Conservation (phyloP, 2,888 invertebrate genomes). For the Lydus trimaculatus region DNA sequence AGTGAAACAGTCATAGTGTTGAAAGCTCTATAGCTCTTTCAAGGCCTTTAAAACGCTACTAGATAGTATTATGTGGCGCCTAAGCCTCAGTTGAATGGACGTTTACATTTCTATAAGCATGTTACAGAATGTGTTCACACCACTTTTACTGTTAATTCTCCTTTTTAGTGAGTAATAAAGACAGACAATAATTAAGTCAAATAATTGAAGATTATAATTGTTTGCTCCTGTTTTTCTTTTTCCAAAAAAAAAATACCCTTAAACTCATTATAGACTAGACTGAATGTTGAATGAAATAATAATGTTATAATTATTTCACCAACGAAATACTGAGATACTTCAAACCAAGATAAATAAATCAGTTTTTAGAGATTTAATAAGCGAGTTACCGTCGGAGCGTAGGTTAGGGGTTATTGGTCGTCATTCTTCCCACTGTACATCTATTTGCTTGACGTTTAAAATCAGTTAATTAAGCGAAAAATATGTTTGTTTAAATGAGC, state of each 20-base stretch:
- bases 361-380: constrained; percentile 12
- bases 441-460: constrained; percentile 37
- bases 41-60: constrained; percentile 34
- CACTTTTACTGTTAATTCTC: constrained; percentile 29
- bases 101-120: constrained; percentile 34
- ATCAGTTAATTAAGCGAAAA: constrained; percentile 38
- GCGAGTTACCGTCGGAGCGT: constrained; percentile 16
- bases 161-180: constrained; percentile 24
- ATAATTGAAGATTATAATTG: background rate
- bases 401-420: constrained; percentile 36
- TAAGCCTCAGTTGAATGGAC: constrained; percentile 34
- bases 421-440: constrained; percentile 35
- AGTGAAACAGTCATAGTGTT: constrained; percentile 13
- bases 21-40: constrained; percentile 35
- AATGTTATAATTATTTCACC: background rate
- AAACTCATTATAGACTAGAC: background rate
- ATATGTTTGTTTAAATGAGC: constrained; percentile 37
- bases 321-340: background rate
- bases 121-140: constrained; percentile 35
- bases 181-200: constrained; percentile 1
- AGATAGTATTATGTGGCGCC: constrained; percentile 36
- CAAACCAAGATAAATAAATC: constrained; percentile 11
- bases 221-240: background rate
- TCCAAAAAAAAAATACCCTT: background rate
- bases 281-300: background rate